Evolutionary conservation across 2,888 invertebrate species (phyloP).

Genomic region (Melipona bicolor): DNA sequence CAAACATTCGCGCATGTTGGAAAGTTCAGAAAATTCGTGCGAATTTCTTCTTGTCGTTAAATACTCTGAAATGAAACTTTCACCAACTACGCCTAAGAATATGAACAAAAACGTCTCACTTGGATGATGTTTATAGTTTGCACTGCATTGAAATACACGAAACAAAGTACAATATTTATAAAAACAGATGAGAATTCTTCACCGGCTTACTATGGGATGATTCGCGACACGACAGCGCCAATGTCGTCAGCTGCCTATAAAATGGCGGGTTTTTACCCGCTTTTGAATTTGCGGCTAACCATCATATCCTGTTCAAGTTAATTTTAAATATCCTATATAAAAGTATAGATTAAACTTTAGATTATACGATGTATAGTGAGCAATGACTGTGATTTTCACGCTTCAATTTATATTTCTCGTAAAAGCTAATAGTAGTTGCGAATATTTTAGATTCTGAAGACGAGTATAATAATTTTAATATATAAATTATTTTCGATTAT

Average conservation of each 20-base stretch:
- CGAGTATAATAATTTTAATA: neutral
- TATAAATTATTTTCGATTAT: neutral
- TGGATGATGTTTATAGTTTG: slow-evolving; percentile 37
- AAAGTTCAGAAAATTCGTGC: slow-evolving; percentile 59
- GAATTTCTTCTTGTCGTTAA: slow-evolving; percentile 46
- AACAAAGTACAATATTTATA: slow-evolving; percentile 70
- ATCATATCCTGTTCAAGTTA: slow-evolving; percentile 30
- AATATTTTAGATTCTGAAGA: slow-evolving; percentile 2
- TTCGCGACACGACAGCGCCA: slow-evolving; percentile 66
- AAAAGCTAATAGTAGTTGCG: neutral
- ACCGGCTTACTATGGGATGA: slow-evolving; percentile 60
- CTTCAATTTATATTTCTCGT: neutral
- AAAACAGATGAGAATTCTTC: slow-evolving; percentile 71
- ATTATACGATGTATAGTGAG: neutral
- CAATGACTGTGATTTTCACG: neutral
- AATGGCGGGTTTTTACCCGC: slow-evolving; percentile 52
- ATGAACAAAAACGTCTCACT: slow-evolving; percentile 30
- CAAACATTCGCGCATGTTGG: slow-evolving; percentile 77
- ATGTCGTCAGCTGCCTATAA: slow-evolving; percentile 52
- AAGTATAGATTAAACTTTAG: neutral
- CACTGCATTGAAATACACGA: slow-evolving; percentile 36
- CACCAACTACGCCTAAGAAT: slow-evolving; percentile 13
- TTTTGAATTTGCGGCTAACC: slow-evolving; percentile 58
- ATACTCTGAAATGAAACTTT: slow-evolving; percentile 17
- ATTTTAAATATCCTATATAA: neutral